Base-by-base conservation (phyloP, 2,113 vertebrate species). In the Geococcyx californianus region DNA sequence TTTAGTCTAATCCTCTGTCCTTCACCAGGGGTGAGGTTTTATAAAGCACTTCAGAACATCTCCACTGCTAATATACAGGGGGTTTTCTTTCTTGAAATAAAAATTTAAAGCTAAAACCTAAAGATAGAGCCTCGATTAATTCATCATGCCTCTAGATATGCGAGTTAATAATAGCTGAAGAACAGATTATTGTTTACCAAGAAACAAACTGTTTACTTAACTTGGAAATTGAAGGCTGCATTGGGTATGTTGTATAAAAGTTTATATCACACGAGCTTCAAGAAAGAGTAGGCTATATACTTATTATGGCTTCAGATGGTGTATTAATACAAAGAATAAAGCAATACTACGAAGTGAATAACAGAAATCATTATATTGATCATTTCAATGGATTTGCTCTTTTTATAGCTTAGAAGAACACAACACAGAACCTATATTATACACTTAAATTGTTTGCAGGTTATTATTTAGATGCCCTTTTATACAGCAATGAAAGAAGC, bases 221-320 rank as follows among this genome's bases (percentile, higher is more conserved):
- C 9, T 5, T 51, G 26, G 25, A 62, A 73, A 59, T 36, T 14
- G 10, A 66, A 29, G 28, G 24, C 45, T 33, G 28, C 10, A 4
- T 34, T 54, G 55, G 28, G 6, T 21, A 15, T 24, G 42, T 52
- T 5, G 5, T 1, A 8, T 1, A 45, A 14, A 78, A 52, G 6
- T 18, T 36, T 3, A 2, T 17, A 3, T 36, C 47, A 9, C 25
- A 26, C 0, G 0, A 16, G 29, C 33, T 56, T 16, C 64, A 40
- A 13, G 40, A 18, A 72, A n/a, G 56, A 28, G 9, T 1, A 29
- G 8, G 11, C n/a, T 66, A 15, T 11, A 5, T 2, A 13, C 8
- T 82, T 33, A 10, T 6, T 47, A 6, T 10, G 9, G 16, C 11
- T 28, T 60, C 26, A 64, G 17, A 36, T 12, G 17, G 52, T 12